Evolutionary conservation across 2,888 invertebrate species (phyloP), one percentile per base, ranked within the genome.

Genomic region (Tenthredo notha): DNA sequence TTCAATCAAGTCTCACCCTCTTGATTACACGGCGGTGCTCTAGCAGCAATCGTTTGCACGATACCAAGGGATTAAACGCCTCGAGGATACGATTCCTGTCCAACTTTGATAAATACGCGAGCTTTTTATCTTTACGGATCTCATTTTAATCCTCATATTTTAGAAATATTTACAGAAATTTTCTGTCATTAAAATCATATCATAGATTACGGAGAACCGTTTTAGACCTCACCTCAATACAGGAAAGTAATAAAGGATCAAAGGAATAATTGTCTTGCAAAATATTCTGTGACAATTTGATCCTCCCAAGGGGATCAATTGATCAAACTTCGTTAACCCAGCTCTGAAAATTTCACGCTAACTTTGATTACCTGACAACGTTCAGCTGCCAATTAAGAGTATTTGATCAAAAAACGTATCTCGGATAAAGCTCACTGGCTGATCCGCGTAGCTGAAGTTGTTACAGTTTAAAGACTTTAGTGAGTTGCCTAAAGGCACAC

Each of bases 1-100:
- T 74, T 74, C 74, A 74, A 74, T 74, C 43, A 74, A 74, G 74
- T 43, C 40, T 74, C 40, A 33, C 74, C 74, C 74, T 40, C 40
- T 74, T 43, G 43, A 74, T 74, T 74, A 74, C 74, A 18, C 40
- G 74, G 10, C 21, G 25, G 43, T 43, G 43, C 40, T 43, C 18
- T 43, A 43, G 21, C 40, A 72, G 40, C 40, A 74, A 43, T 40
- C 40, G 43, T n/a, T 74, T n/a, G 5, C 74, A 40, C 74, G 74
- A 74, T 74, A 43, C 43, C 21, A 12, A 70, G 37, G 25, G n/a
- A 74, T 74, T 43, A 74, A 25, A 74, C 74, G 3, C 40, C 21
- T 40, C 10, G 10, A 43, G 43, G 74, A 40, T 43, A 43, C 43
- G 40, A 40, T 61, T 67, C 18, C 67, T 67, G 18, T 33, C 25